Percentiles rank a stretch among this genome's conserved stretches.
Evolutionary conservation across 2,113 vertebrate species (phyloP).

Genomic region (Tursiops truncatus): DNA sequence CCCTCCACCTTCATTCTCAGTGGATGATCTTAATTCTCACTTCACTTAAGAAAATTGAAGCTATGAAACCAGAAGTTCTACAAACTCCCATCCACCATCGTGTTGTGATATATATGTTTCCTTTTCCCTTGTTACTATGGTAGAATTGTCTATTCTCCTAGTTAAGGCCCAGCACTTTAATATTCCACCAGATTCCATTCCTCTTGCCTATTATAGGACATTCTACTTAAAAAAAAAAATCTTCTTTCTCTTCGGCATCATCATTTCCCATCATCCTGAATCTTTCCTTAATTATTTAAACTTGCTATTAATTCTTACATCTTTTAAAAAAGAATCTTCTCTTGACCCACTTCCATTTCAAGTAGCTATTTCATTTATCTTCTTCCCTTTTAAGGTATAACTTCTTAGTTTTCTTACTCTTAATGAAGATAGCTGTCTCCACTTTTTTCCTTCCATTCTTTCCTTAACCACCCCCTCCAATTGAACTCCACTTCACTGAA

Average conservation of each 20-base stretch:
- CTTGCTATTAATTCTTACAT: neutral
- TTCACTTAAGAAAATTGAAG: neutral
- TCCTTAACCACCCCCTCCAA: neutral
- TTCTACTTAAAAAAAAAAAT: neutral
- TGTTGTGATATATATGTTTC: neutral
- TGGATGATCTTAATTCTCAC: neutral
- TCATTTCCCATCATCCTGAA: neutral
- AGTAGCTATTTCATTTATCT: neutral
- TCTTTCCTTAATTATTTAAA: neutral
- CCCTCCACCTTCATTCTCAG: neutral
- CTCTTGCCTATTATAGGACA: neutral
- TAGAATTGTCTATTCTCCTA: neutral
- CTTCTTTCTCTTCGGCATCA: neutral
- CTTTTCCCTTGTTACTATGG: neutral
- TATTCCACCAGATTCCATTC: neutral
- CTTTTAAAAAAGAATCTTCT: neutral
- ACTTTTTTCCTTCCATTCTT: neutral
- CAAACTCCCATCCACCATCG: neutral
- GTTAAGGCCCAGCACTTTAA: neutral
- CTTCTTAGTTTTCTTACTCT: neutral
- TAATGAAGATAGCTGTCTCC: neutral
- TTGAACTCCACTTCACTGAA: neutral
- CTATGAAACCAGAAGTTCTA: neutral
- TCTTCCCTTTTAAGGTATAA: slow-evolving; percentile 31
- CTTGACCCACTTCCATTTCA: neutral